Conservation (phyloP, 2,113 vertebrate genomes). For the Pseudopodoces humilis region DNA sequence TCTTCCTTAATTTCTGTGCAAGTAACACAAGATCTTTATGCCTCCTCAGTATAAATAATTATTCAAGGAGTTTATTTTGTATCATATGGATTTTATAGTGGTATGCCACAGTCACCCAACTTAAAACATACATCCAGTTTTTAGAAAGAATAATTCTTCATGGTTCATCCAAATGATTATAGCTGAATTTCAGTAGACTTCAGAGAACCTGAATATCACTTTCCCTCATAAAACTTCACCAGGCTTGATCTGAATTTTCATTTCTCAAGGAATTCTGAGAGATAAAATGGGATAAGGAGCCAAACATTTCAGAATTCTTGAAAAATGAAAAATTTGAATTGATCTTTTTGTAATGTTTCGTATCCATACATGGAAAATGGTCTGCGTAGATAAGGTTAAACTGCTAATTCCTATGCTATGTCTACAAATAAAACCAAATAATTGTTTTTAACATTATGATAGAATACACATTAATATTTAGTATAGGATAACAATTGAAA, state of each 20-base stretch:
- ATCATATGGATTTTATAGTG: not conserved
- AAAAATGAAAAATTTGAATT: not conserved
- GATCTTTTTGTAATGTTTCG: not conserved
- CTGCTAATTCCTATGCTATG: not conserved
- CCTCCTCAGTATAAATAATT: not conserved
- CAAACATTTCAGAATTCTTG: not conserved
- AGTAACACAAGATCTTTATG: not conserved
- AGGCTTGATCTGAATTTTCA: not conserved
- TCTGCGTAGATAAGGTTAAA: not conserved
- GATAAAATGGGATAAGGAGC: not conserved
- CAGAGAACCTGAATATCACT: not conserved
- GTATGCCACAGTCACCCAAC: not conserved
- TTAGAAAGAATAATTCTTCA: not conserved
- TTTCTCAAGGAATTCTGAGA: not conserved
- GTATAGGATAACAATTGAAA: not conserved
- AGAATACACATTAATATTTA: not conserved
- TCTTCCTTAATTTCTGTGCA: not conserved
- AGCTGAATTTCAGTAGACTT: not conserved
- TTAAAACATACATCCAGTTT: not conserved
- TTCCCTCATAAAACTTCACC: not conserved
- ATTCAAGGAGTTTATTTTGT: not conserved
- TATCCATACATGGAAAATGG: not conserved
- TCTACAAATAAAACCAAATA: not conserved
- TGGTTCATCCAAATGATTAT: not conserved
- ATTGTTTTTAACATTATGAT: not conserved